phyloP scores from a whole-genome alignment of 2,888 invertebrate genomes.

The Protula sp. region DNA sequence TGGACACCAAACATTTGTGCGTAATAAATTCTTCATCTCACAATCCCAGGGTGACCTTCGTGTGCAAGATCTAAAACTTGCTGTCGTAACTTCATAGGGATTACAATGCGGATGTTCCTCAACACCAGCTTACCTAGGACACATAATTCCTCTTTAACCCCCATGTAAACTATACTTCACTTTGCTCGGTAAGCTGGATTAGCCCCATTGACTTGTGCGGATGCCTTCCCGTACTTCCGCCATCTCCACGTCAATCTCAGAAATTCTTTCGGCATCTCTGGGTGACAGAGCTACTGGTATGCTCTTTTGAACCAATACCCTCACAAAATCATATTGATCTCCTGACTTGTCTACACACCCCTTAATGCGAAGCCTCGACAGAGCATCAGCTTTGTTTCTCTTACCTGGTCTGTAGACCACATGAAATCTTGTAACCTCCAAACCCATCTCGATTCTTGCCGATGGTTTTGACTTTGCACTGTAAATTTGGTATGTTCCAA shows the following conservation, averaged over 20 bases:
- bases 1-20: slow-evolving; percentile 1
- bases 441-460: not conserved
- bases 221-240: not conserved
- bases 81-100: not conserved
- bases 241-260: not conserved
- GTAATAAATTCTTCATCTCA: not conserved
- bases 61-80: not conserved
- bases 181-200: not conserved
- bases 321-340: not conserved
- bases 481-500: not conserved
- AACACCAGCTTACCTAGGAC: not conserved
- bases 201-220: too few relatives aligned
- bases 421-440: not conserved
- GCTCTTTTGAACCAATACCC: not conserved
- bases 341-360: not conserved
- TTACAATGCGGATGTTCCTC: not conserved
- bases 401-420: not conserved
- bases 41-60: slow-evolving; percentile 3
- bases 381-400: not conserved
- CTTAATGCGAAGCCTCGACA: not conserved
- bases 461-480: not conserved
- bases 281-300: not conserved
- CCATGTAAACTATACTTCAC: not conserved
- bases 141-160: not conserved
- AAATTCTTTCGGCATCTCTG: not conserved